phyloP scores from a whole-genome alignment of 2,888 invertebrate genomes.

The Chrysodeixis includens region DNA sequence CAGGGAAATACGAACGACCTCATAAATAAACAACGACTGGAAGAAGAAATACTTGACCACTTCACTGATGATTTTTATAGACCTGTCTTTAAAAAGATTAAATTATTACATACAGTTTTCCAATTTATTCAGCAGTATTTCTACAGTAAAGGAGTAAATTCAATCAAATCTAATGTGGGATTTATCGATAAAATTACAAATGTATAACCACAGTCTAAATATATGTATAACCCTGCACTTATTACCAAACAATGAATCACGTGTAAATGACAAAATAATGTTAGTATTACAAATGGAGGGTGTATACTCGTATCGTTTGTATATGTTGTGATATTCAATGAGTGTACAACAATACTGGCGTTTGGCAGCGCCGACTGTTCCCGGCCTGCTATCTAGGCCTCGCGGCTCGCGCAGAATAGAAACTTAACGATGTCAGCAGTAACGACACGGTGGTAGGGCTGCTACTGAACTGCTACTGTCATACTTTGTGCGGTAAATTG shows the following conservation, averaged over 20 bases:
- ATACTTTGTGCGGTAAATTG: background rate
- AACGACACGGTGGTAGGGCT: slow-evolving; percentile 37
- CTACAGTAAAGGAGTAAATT: no score
- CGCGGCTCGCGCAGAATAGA: slow-evolving; percentile 49
- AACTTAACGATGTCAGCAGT: slow-evolving; percentile 57
- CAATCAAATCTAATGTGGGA: no score
- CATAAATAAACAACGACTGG: background rate
- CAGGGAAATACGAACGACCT: background rate
- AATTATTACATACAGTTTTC: no score
- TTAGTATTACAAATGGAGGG: slow-evolving; percentile 29
- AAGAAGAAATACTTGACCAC: background rate
- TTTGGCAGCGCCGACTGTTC: slow-evolving; percentile 45
- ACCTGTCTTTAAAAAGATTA: no score
- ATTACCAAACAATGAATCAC: background rate
- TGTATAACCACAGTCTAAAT: no score
- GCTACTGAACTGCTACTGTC: background rate
- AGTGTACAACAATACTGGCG: slow-evolving; percentile 40
- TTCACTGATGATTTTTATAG: no score
- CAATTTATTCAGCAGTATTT: no score
- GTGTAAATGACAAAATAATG: slow-evolving; percentile 11
- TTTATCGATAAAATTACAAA: background rate
- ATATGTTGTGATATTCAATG: slow-evolving; percentile 40
- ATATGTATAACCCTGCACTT: background rate
- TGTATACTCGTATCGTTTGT: slow-evolving; percentile 35
- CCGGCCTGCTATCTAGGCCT: slow-evolving; percentile 43